A percentile compares a stretch with the other conserved stretches of the same genome.
phyloP scores from a whole-genome alignment of 2,888 invertebrate species.

The Stomorhina lunata region DNA sequence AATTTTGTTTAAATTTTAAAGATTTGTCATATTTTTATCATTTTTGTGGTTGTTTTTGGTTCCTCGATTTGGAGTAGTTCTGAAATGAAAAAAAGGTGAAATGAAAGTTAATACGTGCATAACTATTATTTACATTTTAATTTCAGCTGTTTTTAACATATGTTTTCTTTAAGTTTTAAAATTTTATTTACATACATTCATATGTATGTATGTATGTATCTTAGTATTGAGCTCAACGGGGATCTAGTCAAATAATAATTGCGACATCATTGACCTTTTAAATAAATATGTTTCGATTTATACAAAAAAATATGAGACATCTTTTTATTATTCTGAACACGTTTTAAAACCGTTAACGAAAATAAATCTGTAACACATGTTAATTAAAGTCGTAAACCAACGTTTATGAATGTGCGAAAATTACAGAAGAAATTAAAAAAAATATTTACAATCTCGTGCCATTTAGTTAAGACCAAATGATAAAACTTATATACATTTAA shows the following conservation, averaged over 20 bases:
- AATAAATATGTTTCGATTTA: background rate
- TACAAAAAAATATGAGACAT: background rate
- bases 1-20: conserved; percentile 35
- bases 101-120: background rate
- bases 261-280: background rate
- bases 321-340: conserved; percentile 14
- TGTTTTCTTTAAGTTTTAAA: background rate
- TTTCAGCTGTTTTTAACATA: conserved; percentile 5
- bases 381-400: conserved; percentile 27
- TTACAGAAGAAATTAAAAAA: background rate
- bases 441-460: conserved; percentile 1
- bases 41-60: conserved; percentile 23
- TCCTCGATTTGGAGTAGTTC: conserved; percentile 8
- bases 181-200: background rate
- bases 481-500: background rate
- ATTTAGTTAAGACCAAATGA: background rate
- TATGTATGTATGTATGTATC: background rate
- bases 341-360: conserved; percentile 7
- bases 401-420: background rate
- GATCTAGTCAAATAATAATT: no score
- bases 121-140: background rate
- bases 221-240: no score
- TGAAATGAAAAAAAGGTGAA: conserved; percentile 23
- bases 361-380: conserved; percentile 31
- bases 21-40: conserved; percentile 57